phyloP scores from a whole-genome alignment of 2,888 invertebrate genomes.

The Muschampia plurimacula region DNA sequence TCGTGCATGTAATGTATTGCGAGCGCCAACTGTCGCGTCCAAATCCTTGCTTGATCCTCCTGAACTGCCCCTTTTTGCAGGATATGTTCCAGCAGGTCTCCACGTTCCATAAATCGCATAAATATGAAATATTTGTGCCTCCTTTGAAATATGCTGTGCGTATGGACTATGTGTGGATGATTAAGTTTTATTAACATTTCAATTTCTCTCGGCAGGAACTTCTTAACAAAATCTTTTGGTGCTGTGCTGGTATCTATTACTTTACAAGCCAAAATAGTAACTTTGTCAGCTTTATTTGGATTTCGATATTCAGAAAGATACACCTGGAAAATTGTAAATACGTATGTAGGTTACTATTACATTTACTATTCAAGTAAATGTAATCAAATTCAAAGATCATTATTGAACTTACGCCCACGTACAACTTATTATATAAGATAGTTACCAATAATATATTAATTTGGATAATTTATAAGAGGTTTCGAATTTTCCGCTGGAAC shows the following conservation, averaged over 20 bases:
- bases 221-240: slow-evolving; percentile 91
- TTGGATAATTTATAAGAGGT: no score
- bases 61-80: slow-evolving; percentile 88
- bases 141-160: slow-evolving; percentile 91
- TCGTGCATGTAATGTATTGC: slow-evolving; percentile 91
- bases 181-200: slow-evolving; percentile 91
- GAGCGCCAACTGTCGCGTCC: slow-evolving; percentile 89
- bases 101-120: slow-evolving; percentile 90
- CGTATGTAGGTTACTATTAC: no score
- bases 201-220: slow-evolving; percentile 93
- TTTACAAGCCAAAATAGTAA: slow-evolving; percentile 88
- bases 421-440: no score
- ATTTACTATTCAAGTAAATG: no score
- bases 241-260: slow-evolving; percentile 90
- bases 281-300: slow-evolving; percentile 69
- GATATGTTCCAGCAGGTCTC: slow-evolving; percentile 91
- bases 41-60: slow-evolving; percentile 89
- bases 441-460: no score
- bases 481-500: no score
- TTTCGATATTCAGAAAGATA: slow-evolving; percentile 78
- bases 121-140: slow-evolving; percentile 91
- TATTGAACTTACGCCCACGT: no score
- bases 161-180: slow-evolving; percentile 92
- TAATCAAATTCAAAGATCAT: no score
- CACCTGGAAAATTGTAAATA: slow-evolving; percentile 71